A percentile compares a stretch with the other conserved stretches of the same genome.
These are phyloP conservation scores for Percopsis transmontana DNA, from an alignment of 2,113 vertebrate species.

Conservation along the genomic window DNA sequence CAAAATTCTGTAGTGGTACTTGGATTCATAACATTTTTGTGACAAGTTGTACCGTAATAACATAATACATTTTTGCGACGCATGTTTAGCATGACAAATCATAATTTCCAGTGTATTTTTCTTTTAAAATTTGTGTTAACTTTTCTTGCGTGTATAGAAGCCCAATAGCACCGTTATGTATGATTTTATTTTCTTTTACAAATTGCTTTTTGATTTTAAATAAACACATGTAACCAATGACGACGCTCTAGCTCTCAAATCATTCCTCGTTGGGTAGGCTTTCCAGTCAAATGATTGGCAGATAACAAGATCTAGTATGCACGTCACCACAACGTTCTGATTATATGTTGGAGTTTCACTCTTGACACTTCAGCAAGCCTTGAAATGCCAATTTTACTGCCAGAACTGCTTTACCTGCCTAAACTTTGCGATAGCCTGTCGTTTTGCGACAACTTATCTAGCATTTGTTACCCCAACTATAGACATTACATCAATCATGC, in stretches of 20 bases:
- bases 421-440: constrained; percentile 13
- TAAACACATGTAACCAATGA: constrained; percentile 70
- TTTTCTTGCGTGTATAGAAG: constrained; percentile 52
- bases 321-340: background rate
- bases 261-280: constrained; percentile 38
- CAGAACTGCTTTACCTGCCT: background rate
- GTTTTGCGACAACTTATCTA: background rate
- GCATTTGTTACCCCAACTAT: background rate
- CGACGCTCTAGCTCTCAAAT: constrained; percentile 61
- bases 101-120: constrained; percentile 51
- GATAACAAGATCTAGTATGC: background rate
- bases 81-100: constrained; percentile 49
- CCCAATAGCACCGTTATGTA: constrained; percentile 57
- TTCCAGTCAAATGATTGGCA: background rate
- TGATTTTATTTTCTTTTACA: constrained; percentile 66
- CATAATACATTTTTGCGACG: constrained; percentile 39
- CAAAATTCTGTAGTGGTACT: constrained; percentile 21
- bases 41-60: constrained; percentile 18
- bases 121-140: constrained; percentile 60
- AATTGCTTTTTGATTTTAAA: constrained; percentile 69
- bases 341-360: background rate
- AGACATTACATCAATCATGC: constrained; percentile 5
- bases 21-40: constrained; percentile 33
- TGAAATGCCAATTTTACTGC: too few species aligned
- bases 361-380: background rate